Evolutionary conservation across 2,888 invertebrate species (phyloP).

Genomic region (Choreutis nemorana): DNA sequence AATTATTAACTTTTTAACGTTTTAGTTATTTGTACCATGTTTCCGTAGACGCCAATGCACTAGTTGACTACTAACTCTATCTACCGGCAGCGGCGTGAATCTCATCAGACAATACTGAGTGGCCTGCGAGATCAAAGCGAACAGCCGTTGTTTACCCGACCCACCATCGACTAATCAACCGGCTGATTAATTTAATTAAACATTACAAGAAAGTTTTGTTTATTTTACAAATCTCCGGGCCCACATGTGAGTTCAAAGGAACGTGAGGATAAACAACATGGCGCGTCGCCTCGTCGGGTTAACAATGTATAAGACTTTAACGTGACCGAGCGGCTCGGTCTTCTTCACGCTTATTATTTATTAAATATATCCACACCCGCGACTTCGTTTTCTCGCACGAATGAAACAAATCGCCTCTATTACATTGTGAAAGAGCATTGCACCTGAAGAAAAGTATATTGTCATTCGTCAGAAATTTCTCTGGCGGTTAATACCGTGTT

Average conservation of each 20-base stretch:
- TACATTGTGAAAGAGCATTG: too few relatives aligned
- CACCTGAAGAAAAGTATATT: too few relatives aligned
- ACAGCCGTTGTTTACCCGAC: constrained; percentile 51
- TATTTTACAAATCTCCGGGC: constrained; percentile 63
- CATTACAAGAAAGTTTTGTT: constrained; percentile 66
- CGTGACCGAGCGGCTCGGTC: constrained; percentile 13
- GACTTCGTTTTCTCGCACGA: too few relatives aligned
- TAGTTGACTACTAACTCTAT: too few relatives aligned
- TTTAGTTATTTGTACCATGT: too few relatives aligned
- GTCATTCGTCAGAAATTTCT: too few relatives aligned
- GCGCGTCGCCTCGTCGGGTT: constrained; percentile 18
- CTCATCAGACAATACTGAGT: constrained; percentile 36
- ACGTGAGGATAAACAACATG: constrained; percentile 54
- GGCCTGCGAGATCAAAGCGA: constrained; percentile 50
- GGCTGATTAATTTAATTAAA: constrained; percentile 67
- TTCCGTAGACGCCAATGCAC: too few relatives aligned
- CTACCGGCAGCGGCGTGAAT: constrained; percentile 2
- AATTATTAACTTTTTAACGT: too few relatives aligned
- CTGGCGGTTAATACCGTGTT: too few relatives aligned
- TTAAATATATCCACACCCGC: constrained; percentile 6
- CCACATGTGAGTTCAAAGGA: constrained; percentile 65
- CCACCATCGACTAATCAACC: constrained; percentile 64
- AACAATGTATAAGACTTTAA: too few relatives aligned
- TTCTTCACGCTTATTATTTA: constrained; percentile 11
- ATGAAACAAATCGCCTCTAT: too few relatives aligned